These are phyloP conservation scores for Lordiphosa mommai DNA, from an alignment of 1,140 invertebrate genomes.

Conservation along the genomic window DNA sequence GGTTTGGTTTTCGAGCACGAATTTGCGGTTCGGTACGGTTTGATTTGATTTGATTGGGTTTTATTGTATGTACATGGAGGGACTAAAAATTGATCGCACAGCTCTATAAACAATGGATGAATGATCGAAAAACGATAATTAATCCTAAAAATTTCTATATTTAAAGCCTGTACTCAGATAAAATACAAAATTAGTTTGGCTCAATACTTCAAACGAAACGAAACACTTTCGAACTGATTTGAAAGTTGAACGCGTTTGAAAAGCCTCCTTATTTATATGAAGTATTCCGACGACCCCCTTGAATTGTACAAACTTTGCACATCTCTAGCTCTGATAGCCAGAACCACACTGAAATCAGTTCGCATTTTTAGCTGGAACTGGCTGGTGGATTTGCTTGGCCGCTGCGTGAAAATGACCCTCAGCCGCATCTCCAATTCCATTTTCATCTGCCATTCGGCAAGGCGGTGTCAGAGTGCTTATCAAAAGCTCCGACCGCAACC, in stretches of 20 bases:
- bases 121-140: no score
- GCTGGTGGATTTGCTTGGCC: conserved; percentile 22
- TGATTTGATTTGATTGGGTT: no score
- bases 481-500: conserved; percentile 48
- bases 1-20: no score
- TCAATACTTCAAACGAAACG: no score
- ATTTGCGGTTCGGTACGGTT: no score
- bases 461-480: conserved; percentile 49
- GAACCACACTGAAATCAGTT: conserved; percentile 10
- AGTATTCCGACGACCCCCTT: not conserved
- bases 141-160: not conserved
- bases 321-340: not conserved
- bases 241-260: not conserved
- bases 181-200: no score
- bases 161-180: no score
- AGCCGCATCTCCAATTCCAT: conserved; percentile 2
- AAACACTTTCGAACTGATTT: no score
- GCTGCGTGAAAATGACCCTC: conserved; percentile 49
- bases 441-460: not conserved
- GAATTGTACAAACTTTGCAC: not conserved
- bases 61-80: no score
- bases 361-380: conserved; percentile 58
- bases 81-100: no score
- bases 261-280: conserved; percentile 6
- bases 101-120: no score